Percentiles rank a stretch among this genome's conserved stretches.
These are phyloP conservation scores for Papilio protenor DNA, from an alignment of 2,888 invertebrate genomes.

Conservation along the genomic window DNA sequence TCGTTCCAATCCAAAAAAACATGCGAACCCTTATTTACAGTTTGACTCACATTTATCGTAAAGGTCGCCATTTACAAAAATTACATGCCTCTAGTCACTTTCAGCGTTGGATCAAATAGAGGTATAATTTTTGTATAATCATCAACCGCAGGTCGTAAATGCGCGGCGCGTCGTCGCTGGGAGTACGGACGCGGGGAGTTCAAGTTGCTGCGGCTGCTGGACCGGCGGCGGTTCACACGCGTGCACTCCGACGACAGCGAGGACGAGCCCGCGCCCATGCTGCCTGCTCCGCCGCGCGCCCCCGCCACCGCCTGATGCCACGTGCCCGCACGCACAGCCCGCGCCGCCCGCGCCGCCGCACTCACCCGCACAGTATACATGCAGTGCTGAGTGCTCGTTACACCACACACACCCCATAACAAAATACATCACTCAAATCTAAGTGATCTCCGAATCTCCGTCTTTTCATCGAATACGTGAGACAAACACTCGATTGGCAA, in stretches of 20 bases:
- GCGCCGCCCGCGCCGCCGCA: constrained; percentile 1
- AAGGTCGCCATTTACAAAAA: neutral
- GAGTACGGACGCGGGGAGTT: constrained; percentile 83
- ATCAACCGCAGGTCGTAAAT: constrained; percentile 70
- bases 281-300: constrained; percentile 65
- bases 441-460: no score
- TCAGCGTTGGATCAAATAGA: neutral
- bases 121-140: neutral
- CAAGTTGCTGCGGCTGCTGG: constrained; percentile 86
- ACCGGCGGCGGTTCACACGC: constrained; percentile 85
- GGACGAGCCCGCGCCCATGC: constrained; percentile 85
- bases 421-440: neutral
- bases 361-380: constrained; percentile 14
- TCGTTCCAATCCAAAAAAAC: neutral
- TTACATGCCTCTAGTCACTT: no score
- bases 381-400: neutral
- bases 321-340: constrained; percentile 6
- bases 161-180: constrained; percentile 76
- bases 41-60: neutral
- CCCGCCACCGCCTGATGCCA: constrained; percentile 68
- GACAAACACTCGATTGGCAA: neutral
- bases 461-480: neutral
- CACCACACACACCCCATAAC: neutral
- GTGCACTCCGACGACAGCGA: constrained; percentile 88
- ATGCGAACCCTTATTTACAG: neutral